Evolutionary conservation across 2,888 invertebrate species (phyloP).

Genomic region (Idaea dimidiata): DNA sequence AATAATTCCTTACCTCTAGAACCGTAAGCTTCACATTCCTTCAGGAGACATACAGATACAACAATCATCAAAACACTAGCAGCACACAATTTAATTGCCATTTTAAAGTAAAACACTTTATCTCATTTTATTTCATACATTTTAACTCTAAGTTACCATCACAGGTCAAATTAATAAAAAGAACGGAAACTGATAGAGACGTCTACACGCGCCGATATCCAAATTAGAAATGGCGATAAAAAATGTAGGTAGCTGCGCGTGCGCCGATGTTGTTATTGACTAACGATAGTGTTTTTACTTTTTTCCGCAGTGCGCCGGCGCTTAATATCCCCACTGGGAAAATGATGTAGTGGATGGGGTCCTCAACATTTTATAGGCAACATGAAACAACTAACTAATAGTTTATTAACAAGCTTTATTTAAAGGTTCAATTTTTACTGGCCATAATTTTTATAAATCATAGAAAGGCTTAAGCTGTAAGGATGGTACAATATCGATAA

Average conservation of each 20-base stretch:
- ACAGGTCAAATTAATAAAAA: conserved; percentile 18
- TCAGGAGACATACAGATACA: conserved; percentile 39
- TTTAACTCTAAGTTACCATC: conserved; percentile 24
- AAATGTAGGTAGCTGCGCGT: conserved; percentile 47
- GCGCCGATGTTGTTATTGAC: conserved; percentile 64
- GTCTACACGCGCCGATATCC: conserved; percentile 53
- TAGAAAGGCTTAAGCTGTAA: no score
- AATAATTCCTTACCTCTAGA: conserved; percentile 58
- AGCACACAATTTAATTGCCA: conserved; percentile 34
- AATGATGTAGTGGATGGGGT: conserved; percentile 49
- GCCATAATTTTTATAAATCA: no score
- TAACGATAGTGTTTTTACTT: conserved; percentile 73
- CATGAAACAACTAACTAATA: background rate
- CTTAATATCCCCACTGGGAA: conserved; percentile 72
- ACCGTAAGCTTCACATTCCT: conserved; percentile 54
- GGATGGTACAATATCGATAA: no score
- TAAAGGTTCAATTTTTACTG: no score
- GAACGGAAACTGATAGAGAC: conserved; percentile 35
- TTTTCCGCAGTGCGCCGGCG: conserved; percentile 67
- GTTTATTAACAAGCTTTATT: no score
- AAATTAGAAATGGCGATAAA: conserved; percentile 71
- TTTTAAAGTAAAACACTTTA: conserved; percentile 25
- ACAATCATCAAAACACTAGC: conserved; percentile 43
- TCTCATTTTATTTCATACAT: conserved; percentile 15
- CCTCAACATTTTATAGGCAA: conserved; percentile 48